phyloP scores from a whole-genome alignment of 2,797 vertebrate genomes.

The Syndactyla subalaris region DNA sequence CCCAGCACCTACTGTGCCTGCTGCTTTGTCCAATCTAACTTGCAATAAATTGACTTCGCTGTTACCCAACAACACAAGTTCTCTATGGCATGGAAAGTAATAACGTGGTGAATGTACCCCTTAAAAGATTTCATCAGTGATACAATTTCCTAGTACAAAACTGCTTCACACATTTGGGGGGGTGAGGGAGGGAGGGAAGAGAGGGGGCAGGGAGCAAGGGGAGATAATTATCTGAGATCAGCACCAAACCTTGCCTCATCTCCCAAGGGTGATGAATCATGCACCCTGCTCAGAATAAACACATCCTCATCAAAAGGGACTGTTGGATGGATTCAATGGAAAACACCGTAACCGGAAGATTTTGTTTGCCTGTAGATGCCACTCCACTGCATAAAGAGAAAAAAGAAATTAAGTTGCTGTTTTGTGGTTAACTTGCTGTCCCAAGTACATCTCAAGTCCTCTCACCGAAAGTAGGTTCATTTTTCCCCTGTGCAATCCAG shows the following conservation, averaged over 20 bases:
- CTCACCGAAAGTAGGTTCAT: background rate
- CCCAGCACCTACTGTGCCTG: background rate
- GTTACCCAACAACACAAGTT: background rate
- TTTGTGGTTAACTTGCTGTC: background rate
- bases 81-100: background rate
- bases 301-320: background rate
- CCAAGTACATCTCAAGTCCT: background rate
- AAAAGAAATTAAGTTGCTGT: background rate
- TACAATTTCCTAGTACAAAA: slow-evolving; percentile 50
- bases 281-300: slow-evolving; percentile 47
- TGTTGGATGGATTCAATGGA: background rate
- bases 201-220: background rate
- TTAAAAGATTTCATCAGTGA: slow-evolving; percentile 49
- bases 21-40: background rate
- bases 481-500: background rate
- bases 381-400: background rate
- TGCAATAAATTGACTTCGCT: background rate
- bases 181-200: fast-evolving
- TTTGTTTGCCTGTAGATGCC: background rate
- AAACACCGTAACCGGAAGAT: background rate
- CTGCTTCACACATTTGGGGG: background rate
- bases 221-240: slow-evolving; percentile 48
- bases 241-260: slow-evolving; percentile 58
- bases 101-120: background rate
- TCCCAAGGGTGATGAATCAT: slow-evolving; percentile 63